These are phyloP conservation scores for Apogon hyalosoma DNA, from an alignment of 2,797 vertebrate species.

Conservation along the genomic window DNA sequence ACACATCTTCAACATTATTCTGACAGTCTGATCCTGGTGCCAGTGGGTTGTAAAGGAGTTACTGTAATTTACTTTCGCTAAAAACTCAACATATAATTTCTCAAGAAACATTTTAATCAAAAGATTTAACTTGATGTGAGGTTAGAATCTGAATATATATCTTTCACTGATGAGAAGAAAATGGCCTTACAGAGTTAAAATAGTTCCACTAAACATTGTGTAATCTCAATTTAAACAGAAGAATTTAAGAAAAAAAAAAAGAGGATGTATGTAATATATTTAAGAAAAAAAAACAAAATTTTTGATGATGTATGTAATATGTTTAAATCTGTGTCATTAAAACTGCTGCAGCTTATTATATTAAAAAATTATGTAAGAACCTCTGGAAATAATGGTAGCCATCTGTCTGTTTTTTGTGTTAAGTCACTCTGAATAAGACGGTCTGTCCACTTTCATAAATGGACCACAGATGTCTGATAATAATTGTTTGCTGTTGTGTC, in stretches of 20 bases:
- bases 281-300: background rate
- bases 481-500: conserved; percentile 64
- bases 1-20: conserved; percentile 28
- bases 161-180: too few species aligned
- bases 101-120: too few species aligned
- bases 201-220: background rate
- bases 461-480: conserved; percentile 33
- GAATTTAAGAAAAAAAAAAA: background rate
- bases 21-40: conserved; percentile 10
- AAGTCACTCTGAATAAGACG: conserved; percentile 37
- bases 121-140: too few species aligned
- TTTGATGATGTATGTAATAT: too few species aligned
- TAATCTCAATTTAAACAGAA: background rate
- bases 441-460: conserved; percentile 4
- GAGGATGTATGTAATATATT: too few species aligned
- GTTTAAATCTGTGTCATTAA: too few species aligned
- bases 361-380: background rate
- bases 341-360: too few species aligned
- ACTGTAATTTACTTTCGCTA: background rate
- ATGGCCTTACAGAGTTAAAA: too few species aligned
- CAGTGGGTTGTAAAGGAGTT: background rate
- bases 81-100: too few species aligned
- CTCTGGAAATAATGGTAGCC: background rate
- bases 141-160: too few species aligned
- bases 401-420: conserved; percentile 26